These are phyloP conservation scores for Ammodytes dubius DNA, from an alignment of 2,113 vertebrate species.

Conservation along the genomic window DNA sequence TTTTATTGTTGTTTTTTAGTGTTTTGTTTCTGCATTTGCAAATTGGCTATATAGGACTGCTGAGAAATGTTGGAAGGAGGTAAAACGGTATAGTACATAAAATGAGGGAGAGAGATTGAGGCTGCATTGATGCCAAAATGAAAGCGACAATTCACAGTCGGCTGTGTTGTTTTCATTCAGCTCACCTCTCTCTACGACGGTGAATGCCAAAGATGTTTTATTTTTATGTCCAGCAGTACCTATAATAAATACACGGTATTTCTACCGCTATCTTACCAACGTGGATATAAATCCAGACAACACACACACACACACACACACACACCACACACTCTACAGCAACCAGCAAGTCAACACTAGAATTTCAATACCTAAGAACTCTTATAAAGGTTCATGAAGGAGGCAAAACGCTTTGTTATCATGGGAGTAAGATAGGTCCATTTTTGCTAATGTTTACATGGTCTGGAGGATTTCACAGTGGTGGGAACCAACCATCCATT, in stretches of 20 bases:
- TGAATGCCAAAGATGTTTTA: constrained; percentile 8
- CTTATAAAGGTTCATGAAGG: constrained; percentile 20
- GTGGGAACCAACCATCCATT: constrained; percentile 12
- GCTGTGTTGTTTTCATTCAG: constrained; percentile 3
- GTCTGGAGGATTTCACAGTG: constrained; percentile 15
- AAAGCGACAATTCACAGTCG: constrained; percentile 9
- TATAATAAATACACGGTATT: constrained; percentile 15
- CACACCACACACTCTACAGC: too few relatives aligned
- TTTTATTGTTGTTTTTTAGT: too few relatives aligned
- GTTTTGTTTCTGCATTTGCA: neutral
- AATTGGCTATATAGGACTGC: neutral
- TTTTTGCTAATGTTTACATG: constrained; percentile 25
- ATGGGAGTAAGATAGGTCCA: constrained; percentile 1
- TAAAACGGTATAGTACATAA: neutral
- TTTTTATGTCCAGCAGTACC: constrained; percentile 28
- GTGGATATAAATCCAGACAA: constrained; percentile 15
- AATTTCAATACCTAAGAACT: constrained; percentile 22
- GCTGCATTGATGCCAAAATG: neutral
- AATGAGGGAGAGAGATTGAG: neutral
- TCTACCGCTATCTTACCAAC: constrained; percentile 9
- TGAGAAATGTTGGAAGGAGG: neutral
- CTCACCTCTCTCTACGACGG: neutral
- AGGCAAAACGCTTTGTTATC: constrained; percentile 28
- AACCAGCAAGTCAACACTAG: constrained; percentile 12
- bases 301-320: neutral